These are phyloP conservation scores for Hippoglossus hippoglossus DNA, from an alignment of 2,797 vertebrate genomes.

Conservation along the genomic window DNA sequence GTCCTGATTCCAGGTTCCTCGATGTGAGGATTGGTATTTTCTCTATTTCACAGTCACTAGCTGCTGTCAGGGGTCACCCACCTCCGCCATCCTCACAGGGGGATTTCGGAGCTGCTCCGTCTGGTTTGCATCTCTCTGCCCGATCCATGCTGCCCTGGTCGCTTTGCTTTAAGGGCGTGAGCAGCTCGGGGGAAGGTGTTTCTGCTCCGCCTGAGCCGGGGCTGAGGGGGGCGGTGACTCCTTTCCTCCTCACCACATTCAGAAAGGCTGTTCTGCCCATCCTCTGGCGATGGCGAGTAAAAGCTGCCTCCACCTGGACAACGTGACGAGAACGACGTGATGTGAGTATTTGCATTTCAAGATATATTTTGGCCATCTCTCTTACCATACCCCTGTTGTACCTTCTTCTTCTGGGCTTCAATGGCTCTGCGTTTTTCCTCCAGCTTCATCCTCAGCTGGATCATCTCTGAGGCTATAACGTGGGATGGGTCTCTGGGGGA, in stretches of 20 bases:
- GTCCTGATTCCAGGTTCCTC: not conserved
- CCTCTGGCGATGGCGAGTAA: slow-evolving; percentile 94
- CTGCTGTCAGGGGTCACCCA: slow-evolving; percentile 25
- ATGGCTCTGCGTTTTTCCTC: slow-evolving; percentile 98
- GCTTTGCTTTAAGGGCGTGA: slow-evolving; percentile 42
- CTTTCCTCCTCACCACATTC: slow-evolving; percentile 94
- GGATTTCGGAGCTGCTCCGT: slow-evolving; percentile 85
- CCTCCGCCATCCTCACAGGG: slow-evolving; percentile 84
- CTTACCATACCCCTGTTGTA: slow-evolving; percentile 8
- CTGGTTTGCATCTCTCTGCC: slow-evolving; percentile 86
- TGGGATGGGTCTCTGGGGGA: slow-evolving; percentile 90
- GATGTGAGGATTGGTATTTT: not conserved
- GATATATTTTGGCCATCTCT: not conserved
- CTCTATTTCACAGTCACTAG: not conserved
- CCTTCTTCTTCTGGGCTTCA: slow-evolving; percentile 97
- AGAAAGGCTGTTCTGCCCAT: slow-evolving; percentile 98
- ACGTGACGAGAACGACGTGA: not conserved
- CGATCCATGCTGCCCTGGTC: slow-evolving; percentile 62
- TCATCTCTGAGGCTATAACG: slow-evolving; percentile 95
- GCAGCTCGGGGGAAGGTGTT: slow-evolving; percentile 79
- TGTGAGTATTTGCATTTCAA: not conserved
- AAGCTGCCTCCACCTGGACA: slow-evolving; percentile 91
- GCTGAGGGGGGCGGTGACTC: slow-evolving; percentile 86
- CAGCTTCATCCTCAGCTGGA: slow-evolving; percentile 96
- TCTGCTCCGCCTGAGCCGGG: slow-evolving; percentile 83